Evolutionary conservation across 2,797 vertebrate species (phyloP).

Genomic region (Chaetophractus vellerosus): DNA sequence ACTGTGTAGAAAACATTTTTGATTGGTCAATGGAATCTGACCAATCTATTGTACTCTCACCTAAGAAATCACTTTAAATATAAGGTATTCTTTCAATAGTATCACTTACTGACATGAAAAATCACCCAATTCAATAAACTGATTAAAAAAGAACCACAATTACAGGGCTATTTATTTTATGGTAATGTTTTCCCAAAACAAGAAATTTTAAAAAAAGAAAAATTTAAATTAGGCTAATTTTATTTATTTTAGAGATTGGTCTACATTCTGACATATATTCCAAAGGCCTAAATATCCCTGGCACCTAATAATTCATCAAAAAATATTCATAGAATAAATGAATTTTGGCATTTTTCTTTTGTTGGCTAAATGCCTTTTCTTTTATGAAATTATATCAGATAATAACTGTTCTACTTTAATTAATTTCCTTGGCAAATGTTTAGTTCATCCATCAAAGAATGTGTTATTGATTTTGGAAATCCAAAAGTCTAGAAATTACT

Average conservation of each 20-base stretch:
- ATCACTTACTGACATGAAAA: not conserved
- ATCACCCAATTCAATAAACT: not conserved
- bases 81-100: not conserved
- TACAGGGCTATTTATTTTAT: not conserved
- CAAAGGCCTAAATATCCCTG: not conserved
- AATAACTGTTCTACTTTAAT: not conserved
- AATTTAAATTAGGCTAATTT: not conserved
- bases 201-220: not conserved
- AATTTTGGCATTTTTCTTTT: not conserved
- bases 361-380: not conserved
- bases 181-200: not conserved
- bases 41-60: not conserved
- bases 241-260: not conserved
- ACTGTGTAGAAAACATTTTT: not conserved
- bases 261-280: not conserved
- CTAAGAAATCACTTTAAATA: not conserved
- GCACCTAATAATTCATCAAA: not conserved
- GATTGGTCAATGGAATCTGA: not conserved
- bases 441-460: not conserved
- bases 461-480: not conserved
- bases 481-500: not conserved
- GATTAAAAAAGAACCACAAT: not conserved
- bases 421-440: not conserved
- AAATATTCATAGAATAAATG: constrained; percentile 30
- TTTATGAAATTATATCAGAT: not conserved